A percentile compares a stretch with the other conserved stretches of the same genome.
Evolutionary conservation across 1,140 invertebrate genomes (phyloP).

Genomic region (Ceratina calcarata): DNA sequence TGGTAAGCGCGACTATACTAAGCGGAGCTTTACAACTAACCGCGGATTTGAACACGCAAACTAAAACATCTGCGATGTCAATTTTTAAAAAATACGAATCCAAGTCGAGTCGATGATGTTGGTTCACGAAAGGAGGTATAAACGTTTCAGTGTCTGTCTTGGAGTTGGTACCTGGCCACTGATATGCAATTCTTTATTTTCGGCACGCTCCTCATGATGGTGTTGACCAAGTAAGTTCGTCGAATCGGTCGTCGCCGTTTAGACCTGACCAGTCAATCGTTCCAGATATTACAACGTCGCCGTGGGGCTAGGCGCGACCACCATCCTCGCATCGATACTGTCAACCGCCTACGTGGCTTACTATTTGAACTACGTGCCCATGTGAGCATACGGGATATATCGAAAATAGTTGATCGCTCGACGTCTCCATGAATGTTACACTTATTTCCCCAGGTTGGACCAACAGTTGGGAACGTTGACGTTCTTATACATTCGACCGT

Average conservation of each 20-base stretch:
- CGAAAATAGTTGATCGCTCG: neutral
- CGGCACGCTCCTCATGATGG: conserved; percentile 78
- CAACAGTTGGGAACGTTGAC: conserved; percentile 73
- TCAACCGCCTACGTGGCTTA: conserved; percentile 75
- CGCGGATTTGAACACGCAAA: no score
- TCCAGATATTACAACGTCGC: conserved; percentile 75
- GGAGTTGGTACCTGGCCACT: conserved; percentile 91
- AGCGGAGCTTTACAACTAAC: neutral
- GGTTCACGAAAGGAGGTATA: neutral
- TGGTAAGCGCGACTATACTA: conserved; percentile 71
- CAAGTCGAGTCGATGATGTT: neutral
- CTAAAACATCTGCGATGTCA: no score
- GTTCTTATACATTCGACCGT: conserved; percentile 79
- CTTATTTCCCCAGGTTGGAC: conserved; percentile 71
- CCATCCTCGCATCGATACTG: conserved; percentile 71
- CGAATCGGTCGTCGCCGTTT: no score
- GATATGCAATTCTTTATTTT: conserved; percentile 91
- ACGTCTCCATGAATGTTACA: neutral
- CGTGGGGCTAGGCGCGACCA: conserved; percentile 54
- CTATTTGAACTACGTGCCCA: conserved; percentile 72
- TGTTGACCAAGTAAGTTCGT: conserved; percentile 81
- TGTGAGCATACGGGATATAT: conserved; percentile 72
- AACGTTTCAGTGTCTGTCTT: conserved; percentile 85
- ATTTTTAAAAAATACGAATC: no score
- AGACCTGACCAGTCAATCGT: conserved; percentile 23